Conservation (phyloP, 2,888 invertebrate species). For the Poecilobothrus nobilitatus region DNA sequence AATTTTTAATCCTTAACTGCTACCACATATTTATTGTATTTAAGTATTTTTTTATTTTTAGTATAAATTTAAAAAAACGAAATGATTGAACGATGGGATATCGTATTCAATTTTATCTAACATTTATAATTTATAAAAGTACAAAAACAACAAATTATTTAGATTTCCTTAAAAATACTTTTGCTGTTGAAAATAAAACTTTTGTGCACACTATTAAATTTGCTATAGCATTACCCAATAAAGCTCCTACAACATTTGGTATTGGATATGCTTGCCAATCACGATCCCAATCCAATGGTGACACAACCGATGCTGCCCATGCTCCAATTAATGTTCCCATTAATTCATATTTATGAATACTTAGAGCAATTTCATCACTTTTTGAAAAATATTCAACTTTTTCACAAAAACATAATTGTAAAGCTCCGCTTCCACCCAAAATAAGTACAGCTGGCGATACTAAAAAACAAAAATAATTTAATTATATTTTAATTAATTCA, state of each 20-base stretch:
- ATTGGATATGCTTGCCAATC: conserved; percentile 73
- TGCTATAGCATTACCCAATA: conserved; percentile 49
- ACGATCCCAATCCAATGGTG: conserved; percentile 80
- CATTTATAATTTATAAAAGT: neutral
- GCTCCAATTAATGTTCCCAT: conserved; percentile 54
- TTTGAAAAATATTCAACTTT: conserved; percentile 39
- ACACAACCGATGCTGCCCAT: conserved; percentile 69
- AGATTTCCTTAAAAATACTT: conserved; percentile 37
- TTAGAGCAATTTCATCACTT: conserved; percentile 39
- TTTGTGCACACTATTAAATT: conserved; percentile 44
- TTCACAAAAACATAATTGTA: conserved; percentile 43
- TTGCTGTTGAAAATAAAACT: conserved; percentile 37
- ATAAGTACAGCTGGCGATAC: conserved; percentile 41
- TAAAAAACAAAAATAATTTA: neutral
- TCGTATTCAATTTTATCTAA: neutral
- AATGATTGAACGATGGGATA: neutral
- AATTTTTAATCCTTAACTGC: conserved; percentile 14
- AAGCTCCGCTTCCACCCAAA: conserved; percentile 39
- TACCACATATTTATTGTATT: conserved; percentile 10
- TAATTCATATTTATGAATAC: conserved; percentile 41
- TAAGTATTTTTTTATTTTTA: no score
- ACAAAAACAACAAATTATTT: neutral
- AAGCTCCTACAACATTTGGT: conserved; percentile 55
- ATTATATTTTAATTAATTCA: no score
- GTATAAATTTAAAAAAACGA: neutral